Evolutionary conservation across 2,888 invertebrate genomes (phyloP).

Genomic region (Carabus problematicus): DNA sequence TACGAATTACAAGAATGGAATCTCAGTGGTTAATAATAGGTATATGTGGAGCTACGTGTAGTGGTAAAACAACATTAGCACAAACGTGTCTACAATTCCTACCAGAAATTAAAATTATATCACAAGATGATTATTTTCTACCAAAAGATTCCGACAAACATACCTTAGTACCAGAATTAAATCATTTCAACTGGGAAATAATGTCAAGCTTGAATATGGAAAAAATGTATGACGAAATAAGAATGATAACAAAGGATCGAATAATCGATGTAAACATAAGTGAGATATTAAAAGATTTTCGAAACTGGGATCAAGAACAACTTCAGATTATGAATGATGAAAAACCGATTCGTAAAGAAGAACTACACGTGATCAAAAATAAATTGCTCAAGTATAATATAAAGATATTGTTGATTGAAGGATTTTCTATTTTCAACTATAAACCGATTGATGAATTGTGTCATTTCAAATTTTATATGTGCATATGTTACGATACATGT

Average conservation of each 20-base stretch:
- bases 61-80: slow-evolving; percentile 82
- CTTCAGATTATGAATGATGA: slow-evolving; percentile 45
- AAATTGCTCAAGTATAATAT: slow-evolving; percentile 52
- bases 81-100: slow-evolving; percentile 61
- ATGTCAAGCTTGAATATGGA: slow-evolving; percentile 76
- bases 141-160: slow-evolving; percentile 72
- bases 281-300: slow-evolving; percentile 17
- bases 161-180: slow-evolving; percentile 67
- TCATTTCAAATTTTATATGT: slow-evolving; percentile 76
- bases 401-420: slow-evolving; percentile 74
- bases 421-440: slow-evolving; percentile 77
- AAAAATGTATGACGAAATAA: slow-evolving; percentile 69
- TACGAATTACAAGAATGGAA: slow-evolving; percentile 8
- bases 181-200: slow-evolving; percentile 80
- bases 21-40: slow-evolving; percentile 63
- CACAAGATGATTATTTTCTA: slow-evolving; percentile 81
- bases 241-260: slow-evolving; percentile 54
- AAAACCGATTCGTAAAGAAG: slow-evolving; percentile 45
- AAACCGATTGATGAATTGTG: slow-evolving; percentile 72
- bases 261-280: slow-evolving; percentile 25
- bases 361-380: slow-evolving; percentile 44
- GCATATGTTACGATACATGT: slow-evolving; percentile 74
- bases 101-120: slow-evolving; percentile 62
- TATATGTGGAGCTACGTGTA: slow-evolving; percentile 82
- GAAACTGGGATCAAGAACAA: slow-evolving; percentile 4